A percentile compares a stretch with the other conserved stretches of the same genome.
These are phyloP conservation scores for Prosopocoilus inquinatus DNA, from an alignment of 2,888 invertebrate genomes.

Conservation along the genomic window DNA sequence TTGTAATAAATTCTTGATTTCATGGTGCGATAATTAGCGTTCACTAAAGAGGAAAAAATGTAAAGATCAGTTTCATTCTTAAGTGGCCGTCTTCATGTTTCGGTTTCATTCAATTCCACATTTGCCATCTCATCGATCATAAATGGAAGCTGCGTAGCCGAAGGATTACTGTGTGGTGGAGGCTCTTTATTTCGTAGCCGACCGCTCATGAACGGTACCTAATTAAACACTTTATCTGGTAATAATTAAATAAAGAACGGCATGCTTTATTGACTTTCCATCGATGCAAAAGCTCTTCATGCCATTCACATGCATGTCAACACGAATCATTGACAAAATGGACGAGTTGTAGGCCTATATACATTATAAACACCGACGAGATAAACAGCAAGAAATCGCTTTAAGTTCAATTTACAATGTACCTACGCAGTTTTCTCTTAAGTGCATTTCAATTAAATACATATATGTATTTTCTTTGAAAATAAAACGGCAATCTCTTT, in stretches of 20 bases:
- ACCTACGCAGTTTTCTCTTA: too few species aligned
- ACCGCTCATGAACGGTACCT: slow-evolving; percentile 21
- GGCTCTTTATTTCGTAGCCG: slow-evolving; percentile 39
- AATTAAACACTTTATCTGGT: slow-evolving; percentile 6
- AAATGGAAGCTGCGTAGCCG: slow-evolving; percentile 57
- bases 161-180: slow-evolving; percentile 45
- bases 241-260: not conserved
- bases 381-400: too few species aligned
- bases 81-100: not conserved
- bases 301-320: not conserved
- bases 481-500: too few species aligned
- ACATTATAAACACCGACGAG: too few species aligned
- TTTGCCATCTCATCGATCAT: slow-evolving; percentile 65
- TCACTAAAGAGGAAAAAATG: not conserved
- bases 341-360: too few species aligned
- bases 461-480: too few species aligned
- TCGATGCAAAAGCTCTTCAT: not conserved
- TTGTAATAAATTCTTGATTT: too few species aligned
- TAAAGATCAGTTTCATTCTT: not conserved
- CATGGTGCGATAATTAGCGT: too few species aligned
- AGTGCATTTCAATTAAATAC: too few species aligned
- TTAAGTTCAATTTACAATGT: too few species aligned
- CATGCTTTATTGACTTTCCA: not conserved
- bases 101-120: slow-evolving; percentile 42
- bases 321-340: too few species aligned